Evolutionary conservation across 2,797 vertebrate species (phyloP).

Genomic region (Echiichthys vipera): DNA sequence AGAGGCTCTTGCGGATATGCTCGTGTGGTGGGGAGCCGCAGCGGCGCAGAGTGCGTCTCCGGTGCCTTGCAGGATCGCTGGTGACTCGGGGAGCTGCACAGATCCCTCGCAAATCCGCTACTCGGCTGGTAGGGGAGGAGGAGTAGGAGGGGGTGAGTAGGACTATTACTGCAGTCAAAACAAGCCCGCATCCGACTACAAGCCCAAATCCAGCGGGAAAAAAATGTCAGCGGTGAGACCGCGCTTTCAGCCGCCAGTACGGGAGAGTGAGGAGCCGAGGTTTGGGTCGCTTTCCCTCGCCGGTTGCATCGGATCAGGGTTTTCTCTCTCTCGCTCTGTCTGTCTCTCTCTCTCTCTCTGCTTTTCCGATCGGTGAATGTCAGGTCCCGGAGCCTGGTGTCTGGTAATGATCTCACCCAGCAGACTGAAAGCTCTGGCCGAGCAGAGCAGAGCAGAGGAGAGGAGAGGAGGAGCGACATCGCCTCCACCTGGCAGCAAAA

Average conservation of each 20-base stretch:
- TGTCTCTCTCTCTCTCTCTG: slow-evolving; percentile 50
- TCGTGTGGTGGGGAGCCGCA: slow-evolving; percentile 51
- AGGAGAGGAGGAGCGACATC: slow-evolving; percentile 78
- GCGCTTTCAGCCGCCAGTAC: slow-evolving; percentile 54
- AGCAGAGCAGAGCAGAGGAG: slow-evolving; percentile 43
- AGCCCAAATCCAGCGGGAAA: slow-evolving; percentile 74
- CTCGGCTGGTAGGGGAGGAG: slow-evolving; percentile 72
- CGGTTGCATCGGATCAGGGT: slow-evolving; percentile 52
- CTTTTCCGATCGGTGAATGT: slow-evolving; percentile 79
- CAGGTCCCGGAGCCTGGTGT: slow-evolving; percentile 83
- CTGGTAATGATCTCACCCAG: slow-evolving; percentile 86
- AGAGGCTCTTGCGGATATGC: slow-evolving; percentile 49
- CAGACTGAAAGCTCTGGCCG: slow-evolving; percentile 75
- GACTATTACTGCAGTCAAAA: slow-evolving; percentile 85
- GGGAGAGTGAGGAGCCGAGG: slow-evolving; percentile 39
- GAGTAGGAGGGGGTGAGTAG: slow-evolving; percentile 67
- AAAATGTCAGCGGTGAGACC: slow-evolving; percentile 66
- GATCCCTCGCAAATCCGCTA: slow-evolving; percentile 84
- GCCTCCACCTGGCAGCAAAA: slow-evolving; percentile 81
- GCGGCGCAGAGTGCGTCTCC: slow-evolving; percentile 68
- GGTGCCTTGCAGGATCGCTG: slow-evolving; percentile 68
- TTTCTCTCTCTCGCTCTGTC: slow-evolving; percentile 23
- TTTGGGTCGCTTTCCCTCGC: slow-evolving; percentile 53
- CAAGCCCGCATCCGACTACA: slow-evolving; percentile 79
- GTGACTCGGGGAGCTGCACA: slow-evolving; percentile 77